Conservation (phyloP, 2,888 invertebrate genomes). For the Torymus auratus region DNA sequence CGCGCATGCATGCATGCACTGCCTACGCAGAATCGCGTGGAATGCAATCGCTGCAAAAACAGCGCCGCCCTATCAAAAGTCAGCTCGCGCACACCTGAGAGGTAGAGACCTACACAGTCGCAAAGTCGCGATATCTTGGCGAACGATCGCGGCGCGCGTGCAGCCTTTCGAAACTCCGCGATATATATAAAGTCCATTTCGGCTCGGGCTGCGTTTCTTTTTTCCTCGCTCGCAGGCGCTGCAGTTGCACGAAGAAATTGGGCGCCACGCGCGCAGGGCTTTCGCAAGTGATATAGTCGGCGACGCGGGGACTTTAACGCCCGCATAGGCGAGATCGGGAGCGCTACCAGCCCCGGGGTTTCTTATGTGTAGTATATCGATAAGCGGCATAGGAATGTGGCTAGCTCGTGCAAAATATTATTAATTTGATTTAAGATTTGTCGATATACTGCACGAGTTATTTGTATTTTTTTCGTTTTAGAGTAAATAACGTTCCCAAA, state of each 20-base stretch:
- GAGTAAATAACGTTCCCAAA: too few species aligned
- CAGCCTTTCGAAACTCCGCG: conserved; percentile 21
- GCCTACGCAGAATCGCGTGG: background rate
- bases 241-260: conserved; percentile 32
- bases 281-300: conserved; percentile 9
- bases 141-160: conserved; percentile 22
- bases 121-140: conserved; percentile 8
- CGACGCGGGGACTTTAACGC: conserved; percentile 55
- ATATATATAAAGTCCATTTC: conserved; percentile 11
- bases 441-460: too few species aligned
- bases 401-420: too few species aligned
- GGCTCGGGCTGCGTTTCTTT: background rate
- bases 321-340: conserved; percentile 56
- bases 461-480: too few species aligned
- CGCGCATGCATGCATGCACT: too few species aligned
- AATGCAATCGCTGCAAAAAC: conserved; percentile 25
- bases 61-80: background rate
- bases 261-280: conserved; percentile 52
- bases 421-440: too few species aligned
- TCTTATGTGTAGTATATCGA: too few species aligned
- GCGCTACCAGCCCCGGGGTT: too few species aligned
- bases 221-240: background rate
- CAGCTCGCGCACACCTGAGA: too few species aligned
- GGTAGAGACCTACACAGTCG: background rate
- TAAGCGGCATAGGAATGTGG: too few species aligned